Evolutionary conservation across 2,797 vertebrate genomes (phyloP).

Genomic region (Gobio occitaniae): DNA sequence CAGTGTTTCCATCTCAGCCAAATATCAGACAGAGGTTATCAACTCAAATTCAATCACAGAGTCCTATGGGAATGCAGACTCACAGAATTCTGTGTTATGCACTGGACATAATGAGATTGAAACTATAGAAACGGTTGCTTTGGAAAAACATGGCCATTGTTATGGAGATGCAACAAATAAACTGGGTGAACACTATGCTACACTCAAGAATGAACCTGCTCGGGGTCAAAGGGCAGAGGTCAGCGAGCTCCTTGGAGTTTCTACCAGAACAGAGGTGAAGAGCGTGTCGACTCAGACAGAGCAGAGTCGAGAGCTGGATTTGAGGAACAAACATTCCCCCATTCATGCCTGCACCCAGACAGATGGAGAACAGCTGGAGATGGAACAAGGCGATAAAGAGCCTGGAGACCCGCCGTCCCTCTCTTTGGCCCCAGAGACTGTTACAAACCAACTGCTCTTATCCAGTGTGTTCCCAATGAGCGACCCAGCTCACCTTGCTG

Average conservation of each 20-base stretch:
- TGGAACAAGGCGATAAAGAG: conserved; percentile 45
- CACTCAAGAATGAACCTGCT: not conserved
- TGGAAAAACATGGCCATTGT: not conserved
- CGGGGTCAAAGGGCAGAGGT: conserved; percentile 33
- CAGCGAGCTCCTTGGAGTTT: not conserved
- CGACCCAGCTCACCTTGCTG: conserved; percentile 78
- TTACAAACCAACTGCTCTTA: conserved; percentile 64
- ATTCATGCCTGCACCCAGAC: conserved; percentile 72
- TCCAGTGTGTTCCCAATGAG: conserved; percentile 76
- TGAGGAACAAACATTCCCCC: not conserved
- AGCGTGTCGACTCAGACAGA: conserved; percentile 76
- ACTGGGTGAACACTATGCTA: not conserved
- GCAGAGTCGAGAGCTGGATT: conserved; percentile 21
- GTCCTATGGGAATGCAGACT: not conserved
- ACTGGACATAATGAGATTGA: conserved; percentile 13
- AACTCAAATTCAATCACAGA: conserved; percentile 12
- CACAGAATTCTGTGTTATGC: conserved; percentile 19
- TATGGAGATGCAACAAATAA: conserved; percentile 15
- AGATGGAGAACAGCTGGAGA: conserved; percentile 28
- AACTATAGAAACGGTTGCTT: conserved; percentile 11
- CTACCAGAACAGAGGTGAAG: conserved; percentile 18
- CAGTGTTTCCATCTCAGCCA: conserved; percentile 8
- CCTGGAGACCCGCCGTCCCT: conserved; percentile 57
- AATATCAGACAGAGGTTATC: conserved; percentile 33
- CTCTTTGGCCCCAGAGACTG: conserved; percentile 41